Percentiles rank a stretch among this genome's conserved stretches.
Evolutionary conservation across 2,888 invertebrate species (phyloP).

Genomic region (Cynaeus angustus): DNA sequence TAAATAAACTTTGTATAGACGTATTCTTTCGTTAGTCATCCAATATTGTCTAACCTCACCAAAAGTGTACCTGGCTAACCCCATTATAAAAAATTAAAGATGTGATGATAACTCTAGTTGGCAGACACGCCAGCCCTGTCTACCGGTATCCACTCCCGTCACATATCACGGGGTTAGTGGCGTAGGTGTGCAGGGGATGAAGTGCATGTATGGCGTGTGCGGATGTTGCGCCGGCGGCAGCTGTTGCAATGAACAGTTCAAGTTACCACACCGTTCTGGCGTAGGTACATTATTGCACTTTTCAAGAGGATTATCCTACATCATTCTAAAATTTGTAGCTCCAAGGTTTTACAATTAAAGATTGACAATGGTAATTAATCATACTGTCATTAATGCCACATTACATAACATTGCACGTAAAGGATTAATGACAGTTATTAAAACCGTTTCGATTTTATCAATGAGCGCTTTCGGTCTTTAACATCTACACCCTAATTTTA

Average conservation of each 20-base stretch:
- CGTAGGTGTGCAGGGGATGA: conserved; percentile 56
- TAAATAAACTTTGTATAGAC: too few species aligned
- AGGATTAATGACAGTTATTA: too few species aligned
- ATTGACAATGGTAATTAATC: too few species aligned
- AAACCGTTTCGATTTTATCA: too few species aligned
- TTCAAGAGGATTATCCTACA: conserved; percentile 2
- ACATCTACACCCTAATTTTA: too few species aligned
- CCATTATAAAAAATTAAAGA: conserved; percentile 55
- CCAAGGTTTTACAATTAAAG: too few species aligned
- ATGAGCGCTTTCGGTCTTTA: too few species aligned
- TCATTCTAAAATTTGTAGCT: not conserved
- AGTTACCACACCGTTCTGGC: conserved; percentile 51
- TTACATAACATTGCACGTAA: too few species aligned
- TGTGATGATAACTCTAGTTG: conserved; percentile 58
- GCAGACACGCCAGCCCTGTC: conserved; percentile 38
- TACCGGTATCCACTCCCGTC: conserved; percentile 20
- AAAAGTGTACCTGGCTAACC: not conserved
- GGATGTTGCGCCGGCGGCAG: conserved; percentile 60
- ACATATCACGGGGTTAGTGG: conserved; percentile 42
- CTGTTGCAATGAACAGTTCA: conserved; percentile 57
- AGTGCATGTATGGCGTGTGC: conserved; percentile 52
- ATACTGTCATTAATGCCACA: too few species aligned
- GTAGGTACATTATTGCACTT: conserved; percentile 25
- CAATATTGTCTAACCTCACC: not conserved
- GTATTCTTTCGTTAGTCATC: not conserved